Evolutionary conservation across 2,797 vertebrate genomes (phyloP), one percentile per base, ranked within the genome.

Genomic region (Dermochelys coriacea): DNA sequence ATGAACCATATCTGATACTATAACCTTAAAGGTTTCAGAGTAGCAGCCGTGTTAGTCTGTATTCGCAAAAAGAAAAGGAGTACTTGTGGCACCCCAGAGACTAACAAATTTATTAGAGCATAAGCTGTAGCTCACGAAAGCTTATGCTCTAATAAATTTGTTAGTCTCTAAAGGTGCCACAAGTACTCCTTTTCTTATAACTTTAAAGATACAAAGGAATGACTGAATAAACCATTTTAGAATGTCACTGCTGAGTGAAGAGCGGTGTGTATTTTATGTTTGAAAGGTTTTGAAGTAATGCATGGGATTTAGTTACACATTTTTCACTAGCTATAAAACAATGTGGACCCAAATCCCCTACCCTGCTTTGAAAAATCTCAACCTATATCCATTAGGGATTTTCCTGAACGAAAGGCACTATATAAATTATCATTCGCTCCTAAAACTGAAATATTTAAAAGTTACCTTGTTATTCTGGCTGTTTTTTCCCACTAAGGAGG

Each of bases 1-100:
- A 88, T 89, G 87, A 96, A 94, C 89, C 90, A 96, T 47, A 74
- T 55, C 52, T 95, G 79, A 87, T 84, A 92, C 4, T 55, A 93
- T 91, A 94, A 93, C 52, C 91, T 94, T 11, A 41, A 11, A 94
- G 80, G n/a, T n/a, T n/a, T n/a, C n/a, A n/a, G n/a, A n/a, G n/a
- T n/a, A n/a, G n/a, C n/a, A n/a, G n/a, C n/a, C n/a, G n/a, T n/a
- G n/a, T n/a, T n/a, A n/a, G n/a, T n/a, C n/a, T n/a, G n/a, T n/a
- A n/a, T n/a, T n/a, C n/a, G n/a, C n/a, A n/a, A n/a, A n/a, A n/a
- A n/a, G n/a, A n/a, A n/a, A n/a, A n/a, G n/a, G n/a, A n/a, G n/a
- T n/a, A n/a, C n/a, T n/a, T n/a, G n/a, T n/a, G n/a, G n/a, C n/a
- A n/a, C n/a, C n/a, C n/a, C n/a, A n/a, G n/a, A n/a, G n/a, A n/a